Evolutionary conservation across 2,113 vertebrate species (phyloP), one percentile per base, ranked within the genome.

Genomic region (Ailuropoda melanoleuca): DNA sequence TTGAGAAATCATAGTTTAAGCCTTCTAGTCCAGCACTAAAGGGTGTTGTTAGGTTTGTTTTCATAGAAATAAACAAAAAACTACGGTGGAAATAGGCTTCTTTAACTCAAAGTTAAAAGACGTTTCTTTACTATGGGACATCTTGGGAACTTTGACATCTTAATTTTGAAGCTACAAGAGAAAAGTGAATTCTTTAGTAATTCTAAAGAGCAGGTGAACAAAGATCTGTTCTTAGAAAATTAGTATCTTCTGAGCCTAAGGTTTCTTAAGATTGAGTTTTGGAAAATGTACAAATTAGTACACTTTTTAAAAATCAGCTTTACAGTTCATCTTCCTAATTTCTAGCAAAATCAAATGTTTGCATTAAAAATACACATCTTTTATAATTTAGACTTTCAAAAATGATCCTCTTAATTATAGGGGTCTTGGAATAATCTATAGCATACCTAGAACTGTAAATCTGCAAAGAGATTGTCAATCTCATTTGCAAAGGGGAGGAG

Each of bases 91-190:
- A 81, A 88, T 7, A 26, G 19, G 2, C 90, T 97, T 92, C 58
- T 62, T 95, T 68, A 68, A n/a, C 29, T 83, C 39, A 78, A 94
- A 96, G 29, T 88, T 75, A 77, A 34, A 68, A 84, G 29, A 91
- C 70, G 17, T 55, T 75, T 74, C 70, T 24, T 88, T 87, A 88
- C 26, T 56, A 14, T 31, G n/a, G 21, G 18, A 68, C 18, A 37
- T 26, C 21, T 84, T 68, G 31, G 43, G 48, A 90, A 64, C 6
- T 66, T 91, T 93, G 55, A 56, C 23, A 74, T 72, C 26, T 39
- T 89, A 88, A 88, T 86, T 85, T 55, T 14, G 26, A 83, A 75
- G 8, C 21, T 82, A 29, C 7, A 55, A 37, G 39, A 78, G 11
- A 92, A 34, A n/a, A 85, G 24, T 64, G 92, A 23, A 70, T 95